phyloP scores from a whole-genome alignment of 2,888 invertebrate genomes.

The Augochlorella aurata region DNA sequence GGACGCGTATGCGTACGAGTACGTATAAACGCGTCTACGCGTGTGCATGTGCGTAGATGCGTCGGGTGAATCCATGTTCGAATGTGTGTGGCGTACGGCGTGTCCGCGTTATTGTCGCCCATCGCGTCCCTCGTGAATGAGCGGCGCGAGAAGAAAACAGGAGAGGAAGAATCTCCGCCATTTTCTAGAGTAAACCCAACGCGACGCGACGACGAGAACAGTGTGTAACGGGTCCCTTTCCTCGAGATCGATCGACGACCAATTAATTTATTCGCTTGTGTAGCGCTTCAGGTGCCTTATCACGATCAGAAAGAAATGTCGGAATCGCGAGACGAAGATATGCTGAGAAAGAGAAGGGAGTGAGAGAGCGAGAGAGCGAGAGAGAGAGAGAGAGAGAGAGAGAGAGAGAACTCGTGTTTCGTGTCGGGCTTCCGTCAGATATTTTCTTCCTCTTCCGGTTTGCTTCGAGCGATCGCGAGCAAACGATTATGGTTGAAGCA shows the following conservation, averaged over 20 bases:
- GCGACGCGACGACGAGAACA: neutral
- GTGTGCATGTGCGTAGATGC: constrained; percentile 5
- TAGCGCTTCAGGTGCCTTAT: too few species aligned
- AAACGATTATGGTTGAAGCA: neutral
- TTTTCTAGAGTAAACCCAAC: neutral
- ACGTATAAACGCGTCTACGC: neutral
- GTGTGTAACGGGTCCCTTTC: neutral
- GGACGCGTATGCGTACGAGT: constrained; percentile 35
- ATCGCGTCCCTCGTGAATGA: neutral
- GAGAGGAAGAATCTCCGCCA: constrained; percentile 11
- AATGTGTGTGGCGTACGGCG: constrained; percentile 21
- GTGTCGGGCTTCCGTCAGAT: neutral
- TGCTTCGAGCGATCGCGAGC: neutral
- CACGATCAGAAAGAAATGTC: neutral
- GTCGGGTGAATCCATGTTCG: neutral
- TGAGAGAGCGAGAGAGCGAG: neutral
- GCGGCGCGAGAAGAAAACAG: neutral
- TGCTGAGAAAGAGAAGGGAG: too few species aligned
- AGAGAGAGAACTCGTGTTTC: neutral
- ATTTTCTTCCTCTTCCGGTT: constrained; percentile 10
- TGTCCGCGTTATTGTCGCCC: constrained; percentile 8
- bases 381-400: neutral
- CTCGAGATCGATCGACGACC: neutral
- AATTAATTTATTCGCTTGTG: constrained; percentile 1
- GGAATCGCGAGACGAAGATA: neutral